These are phyloP conservation scores for Acrobasis suavella DNA, from an alignment of 2,888 invertebrate genomes.

Conservation along the genomic window DNA sequence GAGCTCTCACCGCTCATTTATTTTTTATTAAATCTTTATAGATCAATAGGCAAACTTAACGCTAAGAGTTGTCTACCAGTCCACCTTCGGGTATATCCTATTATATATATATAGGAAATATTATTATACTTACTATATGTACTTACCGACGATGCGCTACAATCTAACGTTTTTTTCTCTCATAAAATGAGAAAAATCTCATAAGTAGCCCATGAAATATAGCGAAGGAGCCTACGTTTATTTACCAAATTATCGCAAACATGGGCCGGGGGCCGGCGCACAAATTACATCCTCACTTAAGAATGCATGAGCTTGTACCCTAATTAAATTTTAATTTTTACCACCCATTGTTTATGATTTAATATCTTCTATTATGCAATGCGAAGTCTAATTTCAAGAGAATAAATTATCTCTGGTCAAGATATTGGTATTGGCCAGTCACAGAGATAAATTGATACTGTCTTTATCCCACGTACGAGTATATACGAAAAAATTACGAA, in stretches of 20 bases:
- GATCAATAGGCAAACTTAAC: no score
- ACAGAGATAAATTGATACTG: neutral
- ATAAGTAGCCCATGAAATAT: neutral
- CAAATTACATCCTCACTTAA: conserved; percentile 35
- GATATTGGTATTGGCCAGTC: neutral
- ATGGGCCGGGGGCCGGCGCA: conserved; percentile 20
- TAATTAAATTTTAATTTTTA: conserved; percentile 44
- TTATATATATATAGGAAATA: no score
- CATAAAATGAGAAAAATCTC: neutral
- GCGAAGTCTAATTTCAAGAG: conserved; percentile 17
- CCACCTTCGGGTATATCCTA: no score
- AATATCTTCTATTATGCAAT: conserved; percentile 36
- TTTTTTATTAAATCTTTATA: no score
- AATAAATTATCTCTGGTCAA: conserved; percentile 12
- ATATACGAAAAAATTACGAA: no score
- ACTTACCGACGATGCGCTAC: neutral
- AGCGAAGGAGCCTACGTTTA: conserved; percentile 21
- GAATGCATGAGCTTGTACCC: conserved; percentile 36
- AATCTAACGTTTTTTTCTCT: neutral
- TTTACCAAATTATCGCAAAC: conserved; percentile 34
- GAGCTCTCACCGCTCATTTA: no score
- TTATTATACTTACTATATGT: no score
- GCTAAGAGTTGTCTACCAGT: no score
- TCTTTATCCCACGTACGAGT: no score
- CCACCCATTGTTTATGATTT: conserved; percentile 37